Percentiles rank a stretch among this genome's conserved stretches.
These are phyloP conservation scores for Acholoe squamosa DNA, from an alignment of 2,888 invertebrate species.

Conservation along the genomic window DNA sequence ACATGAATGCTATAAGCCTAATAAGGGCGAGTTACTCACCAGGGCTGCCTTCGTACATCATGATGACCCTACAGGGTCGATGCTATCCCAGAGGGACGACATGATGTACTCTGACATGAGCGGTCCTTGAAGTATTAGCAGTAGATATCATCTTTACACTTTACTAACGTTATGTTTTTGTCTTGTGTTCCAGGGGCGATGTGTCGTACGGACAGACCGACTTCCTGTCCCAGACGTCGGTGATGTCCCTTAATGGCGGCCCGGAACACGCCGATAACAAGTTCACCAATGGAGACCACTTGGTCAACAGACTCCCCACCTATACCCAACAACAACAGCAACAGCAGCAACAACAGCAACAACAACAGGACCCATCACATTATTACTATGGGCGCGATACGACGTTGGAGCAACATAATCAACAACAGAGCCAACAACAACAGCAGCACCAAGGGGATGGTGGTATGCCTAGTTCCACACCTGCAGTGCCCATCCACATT, in stretches of 20 bases:
- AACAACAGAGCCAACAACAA: background rate
- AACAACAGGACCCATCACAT: background rate
- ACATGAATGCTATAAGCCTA: no score
- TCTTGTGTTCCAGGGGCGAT: conserved; percentile 54
- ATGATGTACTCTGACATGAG: no score
- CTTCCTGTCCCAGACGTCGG: conserved; percentile 53
- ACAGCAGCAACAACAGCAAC: conserved; percentile 19
- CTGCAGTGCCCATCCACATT: background rate
- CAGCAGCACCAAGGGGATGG: background rate
- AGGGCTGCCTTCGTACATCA: no score
- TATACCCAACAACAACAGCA: background rate
- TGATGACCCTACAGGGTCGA: no score
- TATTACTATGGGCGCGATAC: background rate
- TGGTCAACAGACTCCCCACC: background rate
- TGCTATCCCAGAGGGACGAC: no score
- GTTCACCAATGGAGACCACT: conserved; percentile 1
- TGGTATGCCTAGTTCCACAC: background rate
- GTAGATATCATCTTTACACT: no score
- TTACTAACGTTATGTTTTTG: background rate
- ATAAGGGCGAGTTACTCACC: no score
- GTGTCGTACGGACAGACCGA: conserved; percentile 51
- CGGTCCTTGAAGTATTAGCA: no score
- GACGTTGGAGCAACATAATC: background rate
- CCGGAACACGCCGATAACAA: background rate
- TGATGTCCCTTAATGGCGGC: conserved; percentile 51